Base-by-base conservation (phyloP, 1,140 invertebrate species). In the Eubasilissa regina region DNA sequence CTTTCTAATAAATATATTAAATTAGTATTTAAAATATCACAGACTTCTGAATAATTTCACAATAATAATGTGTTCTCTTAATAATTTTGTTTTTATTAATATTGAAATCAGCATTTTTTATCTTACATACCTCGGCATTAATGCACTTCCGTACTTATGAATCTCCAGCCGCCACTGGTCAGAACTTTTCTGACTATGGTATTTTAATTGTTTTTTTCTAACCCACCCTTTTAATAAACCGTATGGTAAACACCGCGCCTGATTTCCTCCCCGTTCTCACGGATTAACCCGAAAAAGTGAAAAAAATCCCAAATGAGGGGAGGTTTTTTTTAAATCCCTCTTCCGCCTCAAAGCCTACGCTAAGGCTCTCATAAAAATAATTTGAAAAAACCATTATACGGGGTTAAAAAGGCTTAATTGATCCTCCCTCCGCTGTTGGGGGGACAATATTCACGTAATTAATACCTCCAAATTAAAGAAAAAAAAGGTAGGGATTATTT, bases 291-390 rank as follows among this genome's bases (percentile, higher is more conserved):
- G 15, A 17, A 60, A 60, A 60, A 60, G 17, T 1, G 1, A n/a
- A 60, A 60, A 60, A 60, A 60, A 60, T 60, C 17, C 56, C 56
- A 60, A 60, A 60, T 19, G 56, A 60, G 56, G 19, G 56, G 56
- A 15, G 19, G 9, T 60, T 60, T 60, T 60, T 60, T 60, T 60
- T 60, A 10, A 60, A 15, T 0, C n/a, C 56, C n/a, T 60, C 17
- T 60, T n/a, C 56, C 56, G 10, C 19, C 56, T n/a, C 56, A 10
- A 19, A 60, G n/a, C 13, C 56, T 11, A 3, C 56, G 0, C 13
- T 60, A 11, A 19, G 17, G 56, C 56, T 17, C 19, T 60, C 56
- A 60, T 60, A 60, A 60, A 60, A 60, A 60, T 60, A 60, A 60
- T 60, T 12, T 21, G 56, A 60, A 60, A 60, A 60, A 60, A 60